Conservation (phyloP, 2,113 vertebrate species). For the Chrysemys picta region DNA sequence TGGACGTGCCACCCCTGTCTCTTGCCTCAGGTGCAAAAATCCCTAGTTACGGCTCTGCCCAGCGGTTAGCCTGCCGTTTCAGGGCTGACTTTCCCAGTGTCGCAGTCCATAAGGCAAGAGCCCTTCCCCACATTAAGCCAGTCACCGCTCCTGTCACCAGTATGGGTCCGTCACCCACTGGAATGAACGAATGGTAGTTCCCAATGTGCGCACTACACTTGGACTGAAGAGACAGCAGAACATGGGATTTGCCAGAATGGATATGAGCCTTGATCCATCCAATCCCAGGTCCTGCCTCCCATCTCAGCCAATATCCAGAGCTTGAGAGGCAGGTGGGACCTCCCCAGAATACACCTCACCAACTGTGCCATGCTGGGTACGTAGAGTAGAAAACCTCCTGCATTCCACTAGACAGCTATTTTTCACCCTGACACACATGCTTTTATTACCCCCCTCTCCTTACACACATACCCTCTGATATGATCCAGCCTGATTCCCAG, state of each 20-base stretch:
- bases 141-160: not conserved
- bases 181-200: not conserved
- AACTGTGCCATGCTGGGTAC: not conserved
- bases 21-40: too few species aligned
- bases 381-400: not conserved
- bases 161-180: not conserved
- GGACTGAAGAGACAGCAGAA: not conserved
- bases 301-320: not conserved
- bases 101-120: not conserved
- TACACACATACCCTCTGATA: not conserved
- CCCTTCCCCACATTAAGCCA: not conserved
- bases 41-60: too few species aligned
- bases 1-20: too few species aligned
- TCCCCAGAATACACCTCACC: not conserved
- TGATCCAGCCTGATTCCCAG: not conserved
- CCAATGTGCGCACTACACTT: not conserved
- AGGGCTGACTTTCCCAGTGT: not conserved
- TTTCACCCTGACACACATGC: not conserved
- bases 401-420: rapidly evolving
- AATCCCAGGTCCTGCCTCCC: not conserved
- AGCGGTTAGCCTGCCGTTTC: not conserved
- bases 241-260: not conserved
- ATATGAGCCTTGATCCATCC: not conserved
- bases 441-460: not conserved
- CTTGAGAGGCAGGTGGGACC: not conserved